phyloP scores from a whole-genome alignment of 2,797 vertebrate species.

The Myripristis jacobus region DNA sequence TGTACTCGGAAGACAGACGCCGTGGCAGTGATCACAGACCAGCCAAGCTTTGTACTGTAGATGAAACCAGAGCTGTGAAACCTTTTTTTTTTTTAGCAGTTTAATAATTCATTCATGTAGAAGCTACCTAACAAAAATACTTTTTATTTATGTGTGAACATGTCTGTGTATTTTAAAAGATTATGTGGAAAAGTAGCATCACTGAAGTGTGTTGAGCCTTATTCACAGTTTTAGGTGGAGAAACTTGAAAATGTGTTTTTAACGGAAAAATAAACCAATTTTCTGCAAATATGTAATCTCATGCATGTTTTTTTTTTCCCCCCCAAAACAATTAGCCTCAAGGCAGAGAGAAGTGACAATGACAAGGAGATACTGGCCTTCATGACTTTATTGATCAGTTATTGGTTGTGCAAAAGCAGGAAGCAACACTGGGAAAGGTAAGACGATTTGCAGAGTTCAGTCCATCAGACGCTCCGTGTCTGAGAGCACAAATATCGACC shows the following conservation, averaged over 20 bases:
- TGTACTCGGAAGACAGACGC: slow-evolving; percentile 64
- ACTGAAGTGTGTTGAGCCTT: background rate
- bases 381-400: slow-evolving; percentile 73
- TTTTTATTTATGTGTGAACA: slow-evolving; percentile 38
- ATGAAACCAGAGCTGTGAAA: slow-evolving; percentile 25
- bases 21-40: slow-evolving; percentile 62
- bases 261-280: slow-evolving; percentile 52
- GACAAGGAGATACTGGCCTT: slow-evolving; percentile 11
- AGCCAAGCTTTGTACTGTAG: background rate
- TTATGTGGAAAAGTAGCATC: slow-evolving; percentile 43
- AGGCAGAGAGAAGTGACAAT: background rate
- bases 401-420: slow-evolving; percentile 60
- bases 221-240: slow-evolving; percentile 15
- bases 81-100: background rate
- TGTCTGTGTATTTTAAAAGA: slow-evolving; percentile 18
- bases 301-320: background rate
- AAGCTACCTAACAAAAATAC: slow-evolving; percentile 27
- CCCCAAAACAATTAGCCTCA: background rate
- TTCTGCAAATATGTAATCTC: background rate
- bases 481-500: slow-evolving; percentile 26
- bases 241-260: slow-evolving; percentile 29
- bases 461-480: slow-evolving; percentile 22
- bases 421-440: slow-evolving; percentile 54
- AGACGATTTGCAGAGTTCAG: slow-evolving; percentile 45
- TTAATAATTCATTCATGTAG: slow-evolving; percentile 6